Evolutionary conservation across 2,113 vertebrate species (phyloP).

Genomic region (Aegotheles bennettii): DNA sequence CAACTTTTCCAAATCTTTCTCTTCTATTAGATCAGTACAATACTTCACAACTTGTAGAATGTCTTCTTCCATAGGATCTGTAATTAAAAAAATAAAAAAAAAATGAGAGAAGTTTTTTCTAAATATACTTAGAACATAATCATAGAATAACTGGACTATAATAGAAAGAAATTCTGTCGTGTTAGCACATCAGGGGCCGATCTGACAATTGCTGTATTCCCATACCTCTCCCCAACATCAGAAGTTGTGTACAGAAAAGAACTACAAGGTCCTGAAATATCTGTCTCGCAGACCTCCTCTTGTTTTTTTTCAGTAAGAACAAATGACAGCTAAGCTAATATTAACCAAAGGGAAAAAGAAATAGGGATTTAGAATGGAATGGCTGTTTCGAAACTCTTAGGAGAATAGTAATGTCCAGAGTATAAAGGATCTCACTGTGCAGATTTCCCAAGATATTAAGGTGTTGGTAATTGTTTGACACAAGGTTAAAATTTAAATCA

Average conservation of each 20-base stretch:
- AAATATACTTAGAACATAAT: background rate
- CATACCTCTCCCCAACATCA: background rate
- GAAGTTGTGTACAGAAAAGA: background rate
- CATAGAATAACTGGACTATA: background rate
- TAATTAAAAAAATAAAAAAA: background rate
- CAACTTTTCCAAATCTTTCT: conserved; percentile 94
- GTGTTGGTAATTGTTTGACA: background rate
- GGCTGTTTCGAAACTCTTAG: background rate
- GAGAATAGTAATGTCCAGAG: background rate
- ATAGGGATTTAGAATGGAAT: background rate
- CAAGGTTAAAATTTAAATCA: background rate
- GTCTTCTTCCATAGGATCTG: conserved; percentile 99
- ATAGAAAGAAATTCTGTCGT: background rate
- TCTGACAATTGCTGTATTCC: background rate
- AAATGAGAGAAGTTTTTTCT: background rate
- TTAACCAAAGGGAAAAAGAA: background rate
- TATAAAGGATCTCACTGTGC: background rate
- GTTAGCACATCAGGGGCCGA: background rate
- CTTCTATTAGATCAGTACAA: conserved; percentile 95
- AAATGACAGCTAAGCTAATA: background rate
- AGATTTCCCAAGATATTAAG: background rate
- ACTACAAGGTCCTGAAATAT: background rate
- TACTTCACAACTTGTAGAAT: conserved; percentile 97
- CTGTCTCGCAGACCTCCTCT: background rate
- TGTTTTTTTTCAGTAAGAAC: background rate